Evolutionary conservation across 2,888 invertebrate genomes (phyloP), one percentile per base, ranked within the genome.

Genomic region (Parnassius mnemosyne): DNA sequence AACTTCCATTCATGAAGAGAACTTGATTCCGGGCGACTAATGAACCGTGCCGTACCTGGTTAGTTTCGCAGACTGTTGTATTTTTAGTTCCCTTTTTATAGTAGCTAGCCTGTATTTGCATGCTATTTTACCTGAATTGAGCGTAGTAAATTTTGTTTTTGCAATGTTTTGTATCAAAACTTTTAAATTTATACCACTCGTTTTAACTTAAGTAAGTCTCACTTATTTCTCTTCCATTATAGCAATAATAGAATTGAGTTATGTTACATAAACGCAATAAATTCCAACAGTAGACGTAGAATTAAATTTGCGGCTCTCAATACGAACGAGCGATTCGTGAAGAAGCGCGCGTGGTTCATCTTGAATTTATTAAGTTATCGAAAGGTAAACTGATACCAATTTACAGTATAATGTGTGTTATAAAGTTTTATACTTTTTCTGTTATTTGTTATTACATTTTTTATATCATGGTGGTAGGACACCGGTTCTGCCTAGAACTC

Each of bases 261-360:
- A 79, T 75, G 76, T 75, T 79, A 79, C 74, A 79, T 75, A 72
- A 75, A 77, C 76, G 82, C 79, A 80, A 83, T 80, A 84, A 84
- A 81, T 83, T 83, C 79, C 83, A 81, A 83, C 83, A 78, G 78
- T 71, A 76, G 73, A 70, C 69, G 68, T 65, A 72, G 71, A 80
- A 87, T 86, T 79, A 78, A 82, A 85, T 87, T 87, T 85, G 79
- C 71, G 78, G 44, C 16, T 55, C 11, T 51, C 11, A 51, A 20
- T 3, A 11, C 11, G 20, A 20, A 20, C 20, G 51, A 49, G 49
- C 16, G 10, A 49, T n/a, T 49, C 16, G 49, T 7, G 49, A 16
- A 34, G 34, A 34, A 34, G 34, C 34, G 34, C 34, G 34, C 34
- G 34, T 7, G 34, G 34, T 34, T 34, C 34, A 34, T 34, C 34